Evolutionary conservation across 2,113 vertebrate species (phyloP).

Genomic region (Crotophaga sulcirostris): DNA sequence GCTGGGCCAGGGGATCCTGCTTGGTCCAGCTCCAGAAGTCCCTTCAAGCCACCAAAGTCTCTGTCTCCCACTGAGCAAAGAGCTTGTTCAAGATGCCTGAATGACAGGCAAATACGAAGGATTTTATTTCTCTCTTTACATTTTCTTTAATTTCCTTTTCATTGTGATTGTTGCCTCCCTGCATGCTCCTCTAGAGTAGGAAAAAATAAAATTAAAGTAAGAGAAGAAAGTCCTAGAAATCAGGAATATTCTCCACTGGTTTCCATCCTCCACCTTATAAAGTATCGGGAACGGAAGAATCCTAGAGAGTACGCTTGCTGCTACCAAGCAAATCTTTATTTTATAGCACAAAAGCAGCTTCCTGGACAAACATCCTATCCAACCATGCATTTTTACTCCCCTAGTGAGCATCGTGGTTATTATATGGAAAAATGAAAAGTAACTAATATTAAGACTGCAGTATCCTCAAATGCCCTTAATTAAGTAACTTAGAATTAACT

Average conservation of each 20-base stretch:
- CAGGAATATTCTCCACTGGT: neutral
- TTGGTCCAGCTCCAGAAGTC: neutral
- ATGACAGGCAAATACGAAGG: neutral
- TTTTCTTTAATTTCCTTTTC: neutral
- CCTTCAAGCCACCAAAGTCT: neutral
- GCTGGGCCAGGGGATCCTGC: neutral
- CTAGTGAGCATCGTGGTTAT: neutral
- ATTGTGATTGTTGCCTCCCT: neutral
- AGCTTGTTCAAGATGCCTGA: neutral
- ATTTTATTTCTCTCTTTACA: neutral
- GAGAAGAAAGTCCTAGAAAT: neutral
- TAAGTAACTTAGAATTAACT: neutral
- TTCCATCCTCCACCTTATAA: neutral
- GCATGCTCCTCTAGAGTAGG: neutral
- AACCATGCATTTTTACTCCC: neutral
- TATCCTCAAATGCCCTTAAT: constrained; percentile 3
- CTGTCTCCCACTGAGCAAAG: neutral
- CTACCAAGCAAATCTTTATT: constrained; percentile 56
- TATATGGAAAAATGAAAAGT: constrained; percentile 43
- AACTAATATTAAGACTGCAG: neutral
- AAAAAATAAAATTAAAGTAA: neutral
- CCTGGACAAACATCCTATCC: constrained; percentile 35
- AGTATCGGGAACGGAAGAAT: neutral
- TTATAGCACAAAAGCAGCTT: constrained; percentile 55
- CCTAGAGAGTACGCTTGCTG: constrained; percentile 7